Percentiles rank a stretch among this genome's conserved stretches.
These are phyloP conservation scores for Mesitornis unicolor DNA, from an alignment of 2,113 vertebrate species.

Conservation along the genomic window DNA sequence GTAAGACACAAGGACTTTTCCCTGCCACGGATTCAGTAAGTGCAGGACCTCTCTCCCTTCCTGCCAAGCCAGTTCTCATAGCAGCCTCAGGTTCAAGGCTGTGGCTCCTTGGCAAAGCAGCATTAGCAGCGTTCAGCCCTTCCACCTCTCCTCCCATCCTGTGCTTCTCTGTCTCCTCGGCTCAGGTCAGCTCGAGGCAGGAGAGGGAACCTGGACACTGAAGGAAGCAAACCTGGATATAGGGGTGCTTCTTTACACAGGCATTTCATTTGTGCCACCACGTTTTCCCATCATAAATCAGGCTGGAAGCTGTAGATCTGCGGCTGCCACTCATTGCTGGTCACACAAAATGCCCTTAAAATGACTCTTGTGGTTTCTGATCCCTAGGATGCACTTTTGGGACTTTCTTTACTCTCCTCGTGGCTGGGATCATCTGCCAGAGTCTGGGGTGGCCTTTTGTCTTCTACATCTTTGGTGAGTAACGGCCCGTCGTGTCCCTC, in stretches of 20 bases:
- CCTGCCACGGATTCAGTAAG: background rate
- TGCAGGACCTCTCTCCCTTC: background rate
- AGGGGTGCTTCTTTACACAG: background rate
- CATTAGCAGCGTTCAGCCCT: background rate
- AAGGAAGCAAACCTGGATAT: background rate
- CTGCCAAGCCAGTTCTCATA: background rate
- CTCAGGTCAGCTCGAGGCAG: background rate
- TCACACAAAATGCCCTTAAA: background rate
- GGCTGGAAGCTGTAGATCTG: background rate
- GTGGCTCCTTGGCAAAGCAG: background rate
- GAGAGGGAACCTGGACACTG: background rate
- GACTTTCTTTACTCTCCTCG: conserved; percentile 73
- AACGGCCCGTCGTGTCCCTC: background rate
- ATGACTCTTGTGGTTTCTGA: background rate
- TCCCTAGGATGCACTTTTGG: conserved; percentile 70
- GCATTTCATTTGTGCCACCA: background rate
- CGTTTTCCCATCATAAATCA: background rate
- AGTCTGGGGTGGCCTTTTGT: conserved; percentile 78
- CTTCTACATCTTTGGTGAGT: conserved; percentile 80
- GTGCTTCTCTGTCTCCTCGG: background rate
- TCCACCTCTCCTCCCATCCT: background rate
- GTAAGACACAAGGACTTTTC: background rate
- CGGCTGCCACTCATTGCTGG: background rate
- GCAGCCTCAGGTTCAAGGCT: background rate
- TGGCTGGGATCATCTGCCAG: conserved; percentile 75